Percentiles rank a stretch among this genome's conserved stretches.
Conservation (phyloP, 1,140 invertebrate genomes). For the Armadillidium nasatum region DNA sequence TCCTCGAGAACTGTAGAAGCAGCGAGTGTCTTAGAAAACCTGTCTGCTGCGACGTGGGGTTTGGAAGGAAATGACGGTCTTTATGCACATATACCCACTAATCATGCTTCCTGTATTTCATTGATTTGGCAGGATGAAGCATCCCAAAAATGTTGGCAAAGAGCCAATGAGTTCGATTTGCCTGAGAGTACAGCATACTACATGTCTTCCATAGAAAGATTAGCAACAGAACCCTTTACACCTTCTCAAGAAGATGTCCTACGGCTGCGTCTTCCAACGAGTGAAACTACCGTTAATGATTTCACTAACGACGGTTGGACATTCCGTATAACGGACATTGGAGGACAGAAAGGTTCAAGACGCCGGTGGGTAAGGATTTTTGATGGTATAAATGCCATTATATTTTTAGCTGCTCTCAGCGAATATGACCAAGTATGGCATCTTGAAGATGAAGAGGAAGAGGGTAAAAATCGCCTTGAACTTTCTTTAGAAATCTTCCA, state of each 20-base stretch:
- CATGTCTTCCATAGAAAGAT: constrained; percentile 31
- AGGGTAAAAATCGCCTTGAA: constrained; percentile 51
- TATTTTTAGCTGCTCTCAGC: constrained; percentile 52
- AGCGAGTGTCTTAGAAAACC: constrained; percentile 26
- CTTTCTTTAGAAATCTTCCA: constrained; percentile 53
- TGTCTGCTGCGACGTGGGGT: constrained; percentile 37
- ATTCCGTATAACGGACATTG: constrained; percentile 48
- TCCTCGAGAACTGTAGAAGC: constrained; percentile 36
- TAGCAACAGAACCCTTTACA: constrained; percentile 38
- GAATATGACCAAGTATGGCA: constrained; percentile 50
- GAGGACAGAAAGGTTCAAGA: constrained; percentile 56
- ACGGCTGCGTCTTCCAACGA: constrained; percentile 41
- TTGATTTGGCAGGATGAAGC: constrained; percentile 55
- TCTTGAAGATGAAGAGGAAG: constrained; percentile 47
- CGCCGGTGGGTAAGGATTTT: constrained; percentile 58
- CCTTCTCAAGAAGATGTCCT: constrained; percentile 44
- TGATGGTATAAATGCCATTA: constrained; percentile 53
- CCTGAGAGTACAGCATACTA: constrained; percentile 48
- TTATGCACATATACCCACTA: constrained; percentile 31
- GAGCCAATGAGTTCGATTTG: constrained; percentile 54
- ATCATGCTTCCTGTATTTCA: constrained; percentile 38
- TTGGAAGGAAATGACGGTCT: constrained; percentile 32
- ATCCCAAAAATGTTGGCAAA: constrained; percentile 53
- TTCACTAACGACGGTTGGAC: constrained; percentile 46
- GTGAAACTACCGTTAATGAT: constrained; percentile 37